A percentile compares a stretch with the other conserved stretches of the same genome.
Conservation (phyloP, 2,888 invertebrate species). For the Thecophora atra region DNA sequence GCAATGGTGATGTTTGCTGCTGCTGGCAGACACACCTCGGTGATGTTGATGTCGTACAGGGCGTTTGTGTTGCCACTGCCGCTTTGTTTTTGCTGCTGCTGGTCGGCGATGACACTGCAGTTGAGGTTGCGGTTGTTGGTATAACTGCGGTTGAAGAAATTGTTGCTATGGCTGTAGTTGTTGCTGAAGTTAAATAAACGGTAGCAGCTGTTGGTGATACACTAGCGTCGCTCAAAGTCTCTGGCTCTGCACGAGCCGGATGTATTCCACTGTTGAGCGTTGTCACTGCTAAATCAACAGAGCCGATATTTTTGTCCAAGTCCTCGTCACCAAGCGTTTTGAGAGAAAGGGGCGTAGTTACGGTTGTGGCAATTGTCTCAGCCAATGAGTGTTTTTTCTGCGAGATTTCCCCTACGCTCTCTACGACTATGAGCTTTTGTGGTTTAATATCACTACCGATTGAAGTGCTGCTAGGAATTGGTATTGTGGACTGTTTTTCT, state of each 20-base stretch:
- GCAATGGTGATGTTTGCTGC: slow-evolving; percentile 76
- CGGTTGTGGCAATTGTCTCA: slow-evolving; percentile 59
- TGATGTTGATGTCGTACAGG: slow-evolving; percentile 47
- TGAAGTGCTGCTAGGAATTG: slow-evolving; percentile 26
- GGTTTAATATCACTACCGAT: neutral
- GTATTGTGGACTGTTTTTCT: slow-evolving; percentile 8
- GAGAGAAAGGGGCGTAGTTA: slow-evolving; percentile 59
- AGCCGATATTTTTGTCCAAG: slow-evolving; percentile 52
- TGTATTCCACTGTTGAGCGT: slow-evolving; percentile 58
- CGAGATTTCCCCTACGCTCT: slow-evolving; percentile 30
- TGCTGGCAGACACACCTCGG: slow-evolving; percentile 44
- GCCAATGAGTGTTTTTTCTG: slow-evolving; percentile 58
- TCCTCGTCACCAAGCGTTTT: slow-evolving; percentile 57
- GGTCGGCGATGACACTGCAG: slow-evolving; percentile 44
- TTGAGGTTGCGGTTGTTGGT: slow-evolving; percentile 36
- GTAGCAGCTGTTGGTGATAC: slow-evolving; percentile 57
- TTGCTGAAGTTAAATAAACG: slow-evolving; percentile 37
- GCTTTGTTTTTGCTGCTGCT: slow-evolving; percentile 40
- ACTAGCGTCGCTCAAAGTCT: slow-evolving; percentile 60
- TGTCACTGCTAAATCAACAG: slow-evolving; percentile 59
- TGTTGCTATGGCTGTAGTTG: slow-evolving; percentile 42
- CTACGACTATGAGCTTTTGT: slow-evolving; percentile 16
- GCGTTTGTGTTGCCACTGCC: slow-evolving; percentile 36
- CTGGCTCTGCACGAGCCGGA: slow-evolving; percentile 58
- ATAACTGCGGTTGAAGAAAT: slow-evolving; percentile 39